These are phyloP conservation scores for Epinotia bilunana DNA, from an alignment of 2,888 invertebrate genomes.

Conservation along the genomic window DNA sequence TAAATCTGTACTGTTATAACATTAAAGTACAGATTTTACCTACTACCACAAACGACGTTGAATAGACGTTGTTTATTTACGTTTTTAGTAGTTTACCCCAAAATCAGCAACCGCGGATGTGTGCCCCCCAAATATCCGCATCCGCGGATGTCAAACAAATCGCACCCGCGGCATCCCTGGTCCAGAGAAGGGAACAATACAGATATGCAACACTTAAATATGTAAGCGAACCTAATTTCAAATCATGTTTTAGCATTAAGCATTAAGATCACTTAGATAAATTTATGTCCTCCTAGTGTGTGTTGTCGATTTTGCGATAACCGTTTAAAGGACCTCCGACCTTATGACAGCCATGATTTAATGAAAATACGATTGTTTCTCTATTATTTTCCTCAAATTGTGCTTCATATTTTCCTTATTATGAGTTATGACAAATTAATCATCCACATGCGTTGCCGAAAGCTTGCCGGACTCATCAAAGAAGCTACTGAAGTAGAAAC, in stretches of 20 bases:
- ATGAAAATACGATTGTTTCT: background rate
- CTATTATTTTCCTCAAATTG: constrained; percentile 24
- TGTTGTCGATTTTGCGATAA: background rate
- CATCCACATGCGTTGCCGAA: background rate
- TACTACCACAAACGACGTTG: too few relatives aligned
- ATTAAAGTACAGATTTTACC: too few relatives aligned
- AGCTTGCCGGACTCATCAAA: background rate
- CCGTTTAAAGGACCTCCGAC: background rate
- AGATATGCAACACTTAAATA: too few relatives aligned
- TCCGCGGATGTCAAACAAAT: too few relatives aligned
- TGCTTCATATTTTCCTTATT: background rate
- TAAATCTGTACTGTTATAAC: too few relatives aligned
- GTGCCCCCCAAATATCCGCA: too few relatives aligned
- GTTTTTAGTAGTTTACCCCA: too few relatives aligned
- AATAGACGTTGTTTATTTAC: too few relatives aligned
- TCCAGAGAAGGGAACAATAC: background rate
- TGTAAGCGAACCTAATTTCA: too few relatives aligned
- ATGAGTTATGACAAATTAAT: constrained; percentile 4
- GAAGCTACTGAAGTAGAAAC: background rate
- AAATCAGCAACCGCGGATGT: too few relatives aligned
- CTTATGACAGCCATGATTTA: constrained; percentile 10
- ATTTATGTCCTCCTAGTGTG: background rate
- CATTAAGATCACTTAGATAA: background rate
- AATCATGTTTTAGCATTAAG: background rate
- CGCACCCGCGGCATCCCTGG: too few relatives aligned